Evolutionary conservation across 2,888 invertebrate genomes (phyloP).

Genomic region (Latrodectus hesperus): DNA sequence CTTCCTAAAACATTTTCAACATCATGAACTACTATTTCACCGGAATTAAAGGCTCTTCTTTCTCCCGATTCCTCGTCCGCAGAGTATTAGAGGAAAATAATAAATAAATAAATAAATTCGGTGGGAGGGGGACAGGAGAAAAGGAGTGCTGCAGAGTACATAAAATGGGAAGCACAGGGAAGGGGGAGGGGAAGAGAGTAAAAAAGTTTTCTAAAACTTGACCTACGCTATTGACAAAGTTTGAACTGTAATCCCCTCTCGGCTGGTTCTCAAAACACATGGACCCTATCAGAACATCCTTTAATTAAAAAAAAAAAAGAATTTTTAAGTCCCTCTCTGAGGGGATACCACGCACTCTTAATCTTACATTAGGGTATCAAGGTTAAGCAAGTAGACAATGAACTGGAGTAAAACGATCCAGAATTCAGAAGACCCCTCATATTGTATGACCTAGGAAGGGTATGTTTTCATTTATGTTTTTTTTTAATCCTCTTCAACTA

Average conservation of each 20-base stretch:
- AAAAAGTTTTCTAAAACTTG: conserved; percentile 52
- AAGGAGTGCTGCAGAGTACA: neutral
- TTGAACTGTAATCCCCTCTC: conserved; percentile 50
- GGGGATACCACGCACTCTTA: conserved; percentile 20
- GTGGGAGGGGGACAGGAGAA: neutral
- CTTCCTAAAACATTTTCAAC: too few species aligned
- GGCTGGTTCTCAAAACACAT: neutral
- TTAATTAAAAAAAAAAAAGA: conserved; percentile 62
- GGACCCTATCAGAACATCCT: conserved; percentile 25
- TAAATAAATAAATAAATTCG: neutral
- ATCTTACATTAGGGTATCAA: conserved; percentile 44
- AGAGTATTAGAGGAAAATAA: neutral
- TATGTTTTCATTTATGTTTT: conserved; percentile 2
- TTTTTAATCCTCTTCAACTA: conserved; percentile 60
- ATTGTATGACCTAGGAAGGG: neutral
- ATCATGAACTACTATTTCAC: neutral
- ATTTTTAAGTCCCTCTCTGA: neutral
- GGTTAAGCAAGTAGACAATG: conserved; percentile 43
- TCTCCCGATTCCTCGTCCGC: neutral
- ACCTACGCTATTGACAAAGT: conserved; percentile 54
- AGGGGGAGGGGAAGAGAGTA: neutral
- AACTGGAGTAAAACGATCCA: conserved; percentile 60
- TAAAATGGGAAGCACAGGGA: neutral
- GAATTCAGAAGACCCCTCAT: conserved; percentile 41
- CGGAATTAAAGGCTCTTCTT: neutral